Evolutionary conservation across 2,797 vertebrate species (phyloP), one percentile per base, ranked within the genome.

Genomic region (Triplophysa yarkandensis): DNA sequence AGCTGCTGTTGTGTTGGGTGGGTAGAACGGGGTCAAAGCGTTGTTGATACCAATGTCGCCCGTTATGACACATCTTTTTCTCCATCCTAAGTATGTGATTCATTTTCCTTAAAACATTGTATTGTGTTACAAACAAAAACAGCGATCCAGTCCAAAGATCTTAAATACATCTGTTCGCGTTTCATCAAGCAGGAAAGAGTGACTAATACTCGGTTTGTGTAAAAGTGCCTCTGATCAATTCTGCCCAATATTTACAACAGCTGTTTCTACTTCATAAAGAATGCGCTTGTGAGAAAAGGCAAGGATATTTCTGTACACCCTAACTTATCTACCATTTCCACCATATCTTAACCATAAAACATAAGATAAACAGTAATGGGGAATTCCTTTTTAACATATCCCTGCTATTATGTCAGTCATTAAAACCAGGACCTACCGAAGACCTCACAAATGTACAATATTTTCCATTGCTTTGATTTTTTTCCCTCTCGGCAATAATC

Each of bases 201-300:
- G 81, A 84, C 80, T 61, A 78, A 79, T 79, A 36, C 50, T 68
- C 19, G 25, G 46, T 71, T 74, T 67, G 60, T 55, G 30, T 61
- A 55, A 81, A 80, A 77, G 46, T 55, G 71, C 77, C 80, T 77
- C 72, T 70, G 81, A 74, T 77, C 68, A 73, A 36, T 44, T 67
- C 68, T 48, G 77, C 46, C 48, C 58, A 82, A 82, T 74, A 80
- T 83, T 80, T 80, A 70, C 48, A 81, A 78, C 68, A 81, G 77
- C 71, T 76, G 71, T 73, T 77, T 76, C 46, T 62, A 64, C 43
- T 77, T 76, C 60, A 52, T 44, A 50, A 68, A 77, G 74, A 79
- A 75, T 44, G 55, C 41, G 48, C 54, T 64, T 63, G 80, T 70
- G 68, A 77, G 44, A 68, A 70, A 28, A 69, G 67, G 77, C 77